Conservation (phyloP, 2,797 vertebrate genomes). For the Hemitrygon akajei region DNA sequence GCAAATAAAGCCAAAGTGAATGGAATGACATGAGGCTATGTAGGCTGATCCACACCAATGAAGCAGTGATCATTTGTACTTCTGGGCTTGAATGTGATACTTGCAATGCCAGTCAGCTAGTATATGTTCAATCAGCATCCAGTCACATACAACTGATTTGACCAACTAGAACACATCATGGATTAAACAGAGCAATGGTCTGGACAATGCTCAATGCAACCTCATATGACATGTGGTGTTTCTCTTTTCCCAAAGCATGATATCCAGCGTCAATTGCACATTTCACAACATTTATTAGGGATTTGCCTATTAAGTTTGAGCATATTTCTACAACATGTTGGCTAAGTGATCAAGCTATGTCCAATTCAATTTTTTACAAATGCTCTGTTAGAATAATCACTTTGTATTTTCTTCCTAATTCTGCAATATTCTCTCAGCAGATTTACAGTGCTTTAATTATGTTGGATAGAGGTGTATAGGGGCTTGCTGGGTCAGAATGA, state of each 20-base stretch:
- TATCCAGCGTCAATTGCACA: background rate
- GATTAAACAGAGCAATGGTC: too few species aligned
- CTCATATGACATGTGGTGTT: background rate
- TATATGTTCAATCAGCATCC: too few species aligned
- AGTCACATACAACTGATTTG: too few species aligned
- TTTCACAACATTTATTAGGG: background rate
- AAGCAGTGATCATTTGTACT: too few species aligned
- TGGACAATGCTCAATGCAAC: too few species aligned
- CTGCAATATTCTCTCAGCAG: background rate
- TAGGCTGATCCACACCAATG: too few species aligned
- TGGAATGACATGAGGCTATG: too few species aligned
- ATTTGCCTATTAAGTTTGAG: background rate
- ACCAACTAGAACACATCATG: too few species aligned
- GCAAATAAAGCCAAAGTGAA: too few species aligned
- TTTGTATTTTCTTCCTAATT: background rate
- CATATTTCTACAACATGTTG: background rate
- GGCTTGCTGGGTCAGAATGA: too few species aligned
- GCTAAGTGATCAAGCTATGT: background rate
- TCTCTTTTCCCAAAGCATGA: background rate
- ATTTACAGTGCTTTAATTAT: background rate
- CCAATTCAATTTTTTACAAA: background rate
- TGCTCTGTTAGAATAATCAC: background rate
- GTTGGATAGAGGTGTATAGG: background rate
- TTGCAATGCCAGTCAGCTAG: too few species aligned
- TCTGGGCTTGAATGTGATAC: too few species aligned